Evolutionary conservation across 2,113 vertebrate genomes (phyloP), one percentile per base, ranked within the genome.

Genomic region (Miniopterus natalensis): DNA sequence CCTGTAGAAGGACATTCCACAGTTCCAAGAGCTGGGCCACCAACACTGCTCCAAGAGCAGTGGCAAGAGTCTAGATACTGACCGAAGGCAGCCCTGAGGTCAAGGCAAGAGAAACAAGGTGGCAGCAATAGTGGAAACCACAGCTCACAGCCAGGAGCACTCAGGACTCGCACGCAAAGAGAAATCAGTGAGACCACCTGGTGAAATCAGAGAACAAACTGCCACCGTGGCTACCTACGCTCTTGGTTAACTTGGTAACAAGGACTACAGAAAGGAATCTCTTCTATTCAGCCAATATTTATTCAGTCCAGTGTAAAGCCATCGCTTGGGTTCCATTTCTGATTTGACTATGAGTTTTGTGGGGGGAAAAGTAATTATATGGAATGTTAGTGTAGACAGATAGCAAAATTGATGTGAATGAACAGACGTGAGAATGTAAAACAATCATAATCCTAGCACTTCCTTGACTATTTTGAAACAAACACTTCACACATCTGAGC

Each of bases 401-500:
- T 3, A 45, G 31, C 15, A 77, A 83, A 49, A 49, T 27, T 21
- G 29, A 53, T 51, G 36, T 7, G 8, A 87, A 61, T 20, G 8
- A 15, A 10, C 74, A 71, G 20, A 61, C n/a, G 13, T 6, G 7
- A 86, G 27, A 85, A 47, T 88, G 21, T 36, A 42, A 65, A 49
- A 25, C 42, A 68, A 74, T 45, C 53, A 40, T 29, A 49, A 81
- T 79, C 14, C 23, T 6, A 79, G 36, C 18, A 36, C 27, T 86
- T 94, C 45, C 31, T 75, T 49, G 47, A 86, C 14, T 79, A 49
- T 27, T 80, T 81, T 80, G 29, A 94, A 93, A 42, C 8, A 93
- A 95, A 53, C 45, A 29, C 17, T 14, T 49, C 11, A 68, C 6
- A 92, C 20, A 87, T 59, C 59, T 84, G 53, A 75, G 65, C 49